Evolutionary conservation across 2,113 vertebrate genomes (phyloP).

Genomic region (Microcebus murinus): DNA sequence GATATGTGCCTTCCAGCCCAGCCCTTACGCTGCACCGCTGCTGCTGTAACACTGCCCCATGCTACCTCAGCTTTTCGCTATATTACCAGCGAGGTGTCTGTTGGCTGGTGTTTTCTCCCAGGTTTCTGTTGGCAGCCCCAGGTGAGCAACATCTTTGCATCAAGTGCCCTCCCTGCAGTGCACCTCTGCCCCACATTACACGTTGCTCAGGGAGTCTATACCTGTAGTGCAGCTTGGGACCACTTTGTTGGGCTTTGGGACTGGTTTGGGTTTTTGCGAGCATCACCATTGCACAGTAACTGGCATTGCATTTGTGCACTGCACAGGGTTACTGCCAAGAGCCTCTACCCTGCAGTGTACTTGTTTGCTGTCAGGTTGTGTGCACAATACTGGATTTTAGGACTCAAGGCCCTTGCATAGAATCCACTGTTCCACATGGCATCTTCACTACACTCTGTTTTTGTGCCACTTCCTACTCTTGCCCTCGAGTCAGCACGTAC

Average conservation of each 20-base stretch:
- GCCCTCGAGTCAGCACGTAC: background rate
- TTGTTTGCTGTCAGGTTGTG: background rate
- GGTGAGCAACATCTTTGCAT: background rate
- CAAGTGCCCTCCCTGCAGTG: rapidly evolving
- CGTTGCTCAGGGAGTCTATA: background rate
- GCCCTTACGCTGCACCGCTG: rapidly evolving
- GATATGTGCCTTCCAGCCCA: background rate
- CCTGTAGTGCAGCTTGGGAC: background rate
- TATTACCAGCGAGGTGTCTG: background rate
- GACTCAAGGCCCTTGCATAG: background rate
- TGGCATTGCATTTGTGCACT: background rate
- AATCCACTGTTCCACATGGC: background rate
- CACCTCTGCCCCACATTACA: background rate
- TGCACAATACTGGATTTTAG: background rate
- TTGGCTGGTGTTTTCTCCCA: background rate
- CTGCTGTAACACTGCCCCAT: rapidly evolving
- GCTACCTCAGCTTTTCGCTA: background rate
- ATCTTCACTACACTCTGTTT: background rate
- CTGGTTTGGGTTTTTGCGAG: background rate
- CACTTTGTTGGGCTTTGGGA: background rate
- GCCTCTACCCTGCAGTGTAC: background rate
- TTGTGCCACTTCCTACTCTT: background rate
- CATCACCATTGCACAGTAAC: background rate
- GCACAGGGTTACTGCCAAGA: background rate
- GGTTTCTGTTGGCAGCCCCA: background rate